phyloP scores from a whole-genome alignment of 1,140 invertebrate genomes.

The Neodiprion lecontei region DNA sequence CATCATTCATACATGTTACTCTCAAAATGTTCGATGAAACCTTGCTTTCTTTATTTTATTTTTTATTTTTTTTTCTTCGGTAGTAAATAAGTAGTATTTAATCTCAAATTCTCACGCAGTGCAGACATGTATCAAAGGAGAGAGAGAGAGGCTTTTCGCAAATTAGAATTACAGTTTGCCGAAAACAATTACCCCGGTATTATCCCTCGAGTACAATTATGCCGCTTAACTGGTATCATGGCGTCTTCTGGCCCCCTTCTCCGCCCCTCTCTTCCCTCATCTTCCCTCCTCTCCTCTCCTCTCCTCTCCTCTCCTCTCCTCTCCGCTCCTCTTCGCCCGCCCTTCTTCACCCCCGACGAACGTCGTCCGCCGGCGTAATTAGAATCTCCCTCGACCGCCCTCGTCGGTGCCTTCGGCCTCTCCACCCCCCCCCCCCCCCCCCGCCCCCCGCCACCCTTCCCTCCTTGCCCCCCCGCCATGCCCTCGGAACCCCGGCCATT shows the following conservation, averaged over 20 bases:
- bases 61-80: no score
- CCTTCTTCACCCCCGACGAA: slow-evolving; percentile 15
- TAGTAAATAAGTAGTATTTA: no score
- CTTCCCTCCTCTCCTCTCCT: slow-evolving; percentile 19
- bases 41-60: no score
- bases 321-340: slow-evolving; percentile 11
- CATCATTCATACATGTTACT: no score
- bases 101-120: no score
- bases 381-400: slow-evolving; percentile 44
- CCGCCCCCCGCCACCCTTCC: background rate
- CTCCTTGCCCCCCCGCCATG: slow-evolving; percentile 11
- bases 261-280: slow-evolving; percentile 10
- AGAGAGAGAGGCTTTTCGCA: no score
- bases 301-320: background rate
- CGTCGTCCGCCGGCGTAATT: slow-evolving; percentile 50
- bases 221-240: slow-evolving; percentile 45
- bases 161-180: slow-evolving; percentile 4
- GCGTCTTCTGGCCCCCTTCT: slow-evolving; percentile 35
- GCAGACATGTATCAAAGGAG: no score
- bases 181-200: slow-evolving; percentile 35
- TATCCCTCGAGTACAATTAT: slow-evolving; percentile 38
- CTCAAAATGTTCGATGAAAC: no score
- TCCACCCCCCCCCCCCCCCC: background rate
- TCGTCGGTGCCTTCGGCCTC: slow-evolving; percentile 39
- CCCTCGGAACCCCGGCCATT: slow-evolving; percentile 53